Evolutionary conservation across 2,113 vertebrate species (phyloP), one percentile per base, ranked within the genome.

Genomic region (Aramus guarauna): DNA sequence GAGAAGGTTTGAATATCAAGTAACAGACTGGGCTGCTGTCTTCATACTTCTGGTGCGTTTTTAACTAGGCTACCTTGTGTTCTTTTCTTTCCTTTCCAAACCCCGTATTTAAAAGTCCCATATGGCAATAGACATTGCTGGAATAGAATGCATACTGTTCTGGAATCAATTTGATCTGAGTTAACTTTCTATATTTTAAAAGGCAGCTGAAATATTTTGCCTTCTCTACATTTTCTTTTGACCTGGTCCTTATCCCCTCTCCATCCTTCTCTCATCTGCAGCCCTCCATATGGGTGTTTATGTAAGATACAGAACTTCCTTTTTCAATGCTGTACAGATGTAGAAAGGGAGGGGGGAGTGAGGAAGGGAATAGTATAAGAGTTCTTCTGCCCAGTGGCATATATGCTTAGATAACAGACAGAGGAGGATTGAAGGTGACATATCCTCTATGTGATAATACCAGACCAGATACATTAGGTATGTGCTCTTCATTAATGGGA

Each of bases 31-130:
- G 96, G 88, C 94, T 95, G 92, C 94, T 90, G 93, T 97, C 96
- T 97, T 92, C 90, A 95, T 96, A 87, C 88, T 97, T 96, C 93
- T 97, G 94, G 47, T 91, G 69, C 62, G n/a, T 97, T 96, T 96
- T 91, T 97, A 96, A 91, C 91, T 96, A 95, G 91, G 82, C 93
- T 96, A 96, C 96, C 95, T 97, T 97, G 95, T 96, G 92, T 95
- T 96, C 92, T 95, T 95, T 96, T 85, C 88, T 96, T 96, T 97
- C 94, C 88, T 86, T 97, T 97, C 96, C 96, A 97, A 96, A 96
- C 91, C 88, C 92, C 91, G 95, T 89, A 94, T 97, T 97, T 95
- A 96, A 96, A 90, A 89, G 77, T 80, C 90, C 85, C 91, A 95
- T 90, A 97, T 96, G 91, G 78, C 76, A 86, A 85, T 91, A 88